phyloP scores from a whole-genome alignment of 2,888 invertebrate genomes.

The Lycocerus yunnanus region DNA sequence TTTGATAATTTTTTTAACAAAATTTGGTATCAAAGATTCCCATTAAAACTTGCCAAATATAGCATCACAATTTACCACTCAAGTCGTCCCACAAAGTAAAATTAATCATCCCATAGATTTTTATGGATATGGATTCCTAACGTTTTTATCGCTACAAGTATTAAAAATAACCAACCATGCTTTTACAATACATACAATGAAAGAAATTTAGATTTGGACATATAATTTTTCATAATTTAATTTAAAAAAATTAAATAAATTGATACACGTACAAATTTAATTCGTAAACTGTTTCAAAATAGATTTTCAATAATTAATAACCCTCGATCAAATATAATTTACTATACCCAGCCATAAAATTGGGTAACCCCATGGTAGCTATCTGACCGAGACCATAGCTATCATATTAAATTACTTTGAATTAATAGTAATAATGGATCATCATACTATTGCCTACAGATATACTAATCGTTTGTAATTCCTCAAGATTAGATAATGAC shows the following conservation, averaged over 20 bases:
- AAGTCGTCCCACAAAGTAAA: not conserved
- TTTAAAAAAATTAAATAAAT: too few relatives aligned
- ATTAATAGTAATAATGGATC: not conserved
- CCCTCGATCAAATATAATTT: too few relatives aligned
- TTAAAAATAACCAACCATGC: not conserved
- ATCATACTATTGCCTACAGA: not conserved
- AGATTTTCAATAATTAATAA: too few relatives aligned
- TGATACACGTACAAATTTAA: too few relatives aligned
- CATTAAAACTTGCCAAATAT: not conserved
- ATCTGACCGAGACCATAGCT: too few relatives aligned
- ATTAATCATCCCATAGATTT: not conserved
- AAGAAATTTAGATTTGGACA: not conserved
- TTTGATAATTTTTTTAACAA: not conserved
- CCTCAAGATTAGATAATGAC: not conserved
- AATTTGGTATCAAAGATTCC: not conserved
- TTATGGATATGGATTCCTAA: not conserved
- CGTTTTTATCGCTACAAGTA: not conserved
- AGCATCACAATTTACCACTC: not conserved
- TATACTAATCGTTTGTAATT: not conserved
- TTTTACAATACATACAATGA: not conserved
- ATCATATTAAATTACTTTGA: not conserved
- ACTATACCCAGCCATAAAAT: not conserved
- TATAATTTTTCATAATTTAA: too few relatives aligned
- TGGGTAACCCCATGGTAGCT: not conserved
- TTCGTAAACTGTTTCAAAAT: too few relatives aligned